Evolutionary conservation across 2,888 invertebrate species (phyloP).

Genomic region (Ecliptopera silaceata): DNA sequence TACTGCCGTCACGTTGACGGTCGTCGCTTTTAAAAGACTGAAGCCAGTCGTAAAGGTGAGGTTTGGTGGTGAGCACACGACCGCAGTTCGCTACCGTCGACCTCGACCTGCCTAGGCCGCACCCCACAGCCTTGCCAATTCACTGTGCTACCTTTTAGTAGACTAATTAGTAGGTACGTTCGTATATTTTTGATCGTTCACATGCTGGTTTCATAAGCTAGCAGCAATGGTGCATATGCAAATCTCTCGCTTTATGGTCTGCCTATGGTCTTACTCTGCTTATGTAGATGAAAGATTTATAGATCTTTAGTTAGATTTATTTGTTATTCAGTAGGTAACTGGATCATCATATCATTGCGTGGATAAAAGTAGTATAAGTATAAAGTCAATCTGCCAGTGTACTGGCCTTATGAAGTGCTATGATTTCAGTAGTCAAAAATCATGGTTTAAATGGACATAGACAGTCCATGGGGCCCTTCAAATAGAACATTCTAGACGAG

Average conservation of each 20-base stretch:
- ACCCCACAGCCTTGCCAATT: conserved; percentile 9
- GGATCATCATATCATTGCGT: no score
- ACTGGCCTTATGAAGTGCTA: no score
- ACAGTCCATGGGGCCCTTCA: conserved; percentile 60
- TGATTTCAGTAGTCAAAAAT: conserved; percentile 31
- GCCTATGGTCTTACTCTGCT: no score
- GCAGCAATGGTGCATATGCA: no score
- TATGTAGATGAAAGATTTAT: no score
- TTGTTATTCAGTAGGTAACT: no score
- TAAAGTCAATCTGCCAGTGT: no score
- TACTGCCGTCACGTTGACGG: neutral
- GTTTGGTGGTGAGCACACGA: conserved; percentile 20
- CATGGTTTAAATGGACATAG: conserved; percentile 45
- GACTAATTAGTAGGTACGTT: neutral
- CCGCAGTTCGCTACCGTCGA: conserved; percentile 28
- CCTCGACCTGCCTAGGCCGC: conserved; percentile 26
- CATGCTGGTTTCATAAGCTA: no score
- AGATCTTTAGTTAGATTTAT: no score
- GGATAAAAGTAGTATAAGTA: no score
- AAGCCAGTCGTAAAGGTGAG: conserved; percentile 10
- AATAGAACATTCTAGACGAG: conserved; percentile 69
- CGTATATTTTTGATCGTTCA: no score
- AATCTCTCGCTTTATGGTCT: no score
- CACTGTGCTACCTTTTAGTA: neutral
- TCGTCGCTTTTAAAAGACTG: neutral